Conservation (phyloP, 2,888 invertebrate species). For the Omphaloscelis lunosa region DNA sequence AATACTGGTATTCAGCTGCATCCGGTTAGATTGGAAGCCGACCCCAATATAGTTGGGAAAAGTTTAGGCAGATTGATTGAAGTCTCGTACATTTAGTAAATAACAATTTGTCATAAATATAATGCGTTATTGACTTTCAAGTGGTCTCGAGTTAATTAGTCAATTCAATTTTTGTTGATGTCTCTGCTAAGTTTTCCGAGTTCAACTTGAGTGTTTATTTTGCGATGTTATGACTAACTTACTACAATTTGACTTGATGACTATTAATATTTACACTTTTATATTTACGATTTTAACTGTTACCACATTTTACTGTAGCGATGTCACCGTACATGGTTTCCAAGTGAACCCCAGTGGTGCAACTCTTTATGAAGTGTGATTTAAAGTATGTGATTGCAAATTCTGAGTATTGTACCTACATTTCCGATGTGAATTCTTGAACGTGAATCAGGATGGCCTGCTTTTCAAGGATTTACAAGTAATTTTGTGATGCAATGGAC, state of each 20-base stretch:
- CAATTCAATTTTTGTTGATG: conserved; percentile 68
- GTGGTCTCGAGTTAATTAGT: conserved; percentile 75
- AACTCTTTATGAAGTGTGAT: conserved; percentile 64
- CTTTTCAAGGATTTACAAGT: conserved; percentile 69
- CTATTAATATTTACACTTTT: conserved; percentile 48
- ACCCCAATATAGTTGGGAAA: too few species aligned
- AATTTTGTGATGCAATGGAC: conserved; percentile 65
- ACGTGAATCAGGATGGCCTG: conserved; percentile 75
- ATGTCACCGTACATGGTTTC: conserved; percentile 44
- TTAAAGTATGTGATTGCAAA: conserved; percentile 71
- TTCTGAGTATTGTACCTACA: conserved; percentile 69
- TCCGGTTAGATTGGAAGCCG: too few species aligned
- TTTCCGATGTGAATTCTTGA: conserved; percentile 66
- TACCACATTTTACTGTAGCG: conserved; percentile 43
- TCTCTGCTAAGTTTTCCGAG: conserved; percentile 65
- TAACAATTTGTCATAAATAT: conserved; percentile 60
- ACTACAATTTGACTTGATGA: conserved; percentile 45
- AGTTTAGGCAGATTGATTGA: too few species aligned
- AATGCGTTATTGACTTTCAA: conserved; percentile 62
- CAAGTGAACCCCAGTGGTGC: conserved; percentile 50
- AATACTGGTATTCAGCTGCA: too few species aligned
- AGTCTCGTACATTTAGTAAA: conserved; percentile 28
- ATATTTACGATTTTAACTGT: conserved; percentile 41
- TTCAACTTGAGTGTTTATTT: conserved; percentile 72
- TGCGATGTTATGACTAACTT: conserved; percentile 62